Percentiles rank a stretch among this genome's conserved stretches.
phyloP scores from a whole-genome alignment of 2,888 invertebrate genomes.

The Oxytorus armatus region DNA sequence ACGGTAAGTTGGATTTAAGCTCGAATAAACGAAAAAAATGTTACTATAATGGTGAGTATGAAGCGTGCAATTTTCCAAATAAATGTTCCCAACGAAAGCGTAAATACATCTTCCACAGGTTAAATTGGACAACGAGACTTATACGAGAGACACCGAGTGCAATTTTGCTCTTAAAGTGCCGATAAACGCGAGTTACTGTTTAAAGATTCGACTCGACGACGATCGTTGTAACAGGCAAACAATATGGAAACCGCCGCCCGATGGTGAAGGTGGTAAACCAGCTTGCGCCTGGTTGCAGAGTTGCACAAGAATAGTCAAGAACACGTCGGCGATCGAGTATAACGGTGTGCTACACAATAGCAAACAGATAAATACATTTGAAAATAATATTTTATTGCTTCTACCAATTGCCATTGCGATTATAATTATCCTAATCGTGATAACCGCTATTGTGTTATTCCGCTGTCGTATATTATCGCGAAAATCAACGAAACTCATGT shows the following conservation, averaged over 20 bases:
- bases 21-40: not conserved
- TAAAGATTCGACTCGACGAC: constrained; percentile 65
- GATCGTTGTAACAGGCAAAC: constrained; percentile 67
- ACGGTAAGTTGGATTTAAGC: constrained; percentile 50
- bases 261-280: not conserved
- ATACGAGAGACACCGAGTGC: constrained; percentile 64
- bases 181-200: constrained; percentile 64
- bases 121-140: constrained; percentile 39
- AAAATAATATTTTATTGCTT: constrained; percentile 22
- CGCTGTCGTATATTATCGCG: constrained; percentile 48
- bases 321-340: constrained; percentile 52
- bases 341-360: constrained; percentile 48
- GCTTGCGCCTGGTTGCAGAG: constrained; percentile 68
- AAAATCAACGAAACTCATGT: constrained; percentile 29
- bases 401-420: constrained; percentile 61
- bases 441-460: constrained; percentile 47
- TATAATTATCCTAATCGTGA: constrained; percentile 49
- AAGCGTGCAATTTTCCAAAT: too few species aligned
- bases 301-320: constrained; percentile 57
- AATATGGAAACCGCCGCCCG: constrained; percentile 69
- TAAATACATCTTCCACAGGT: constrained; percentile 9
- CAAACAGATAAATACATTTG: constrained; percentile 9
- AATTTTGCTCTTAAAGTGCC: constrained; percentile 50
- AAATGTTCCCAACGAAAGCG: too few species aligned
- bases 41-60: too few species aligned